phyloP scores from a whole-genome alignment of 2,888 invertebrate species.

The Scaptomyza cyrtandrae region DNA sequence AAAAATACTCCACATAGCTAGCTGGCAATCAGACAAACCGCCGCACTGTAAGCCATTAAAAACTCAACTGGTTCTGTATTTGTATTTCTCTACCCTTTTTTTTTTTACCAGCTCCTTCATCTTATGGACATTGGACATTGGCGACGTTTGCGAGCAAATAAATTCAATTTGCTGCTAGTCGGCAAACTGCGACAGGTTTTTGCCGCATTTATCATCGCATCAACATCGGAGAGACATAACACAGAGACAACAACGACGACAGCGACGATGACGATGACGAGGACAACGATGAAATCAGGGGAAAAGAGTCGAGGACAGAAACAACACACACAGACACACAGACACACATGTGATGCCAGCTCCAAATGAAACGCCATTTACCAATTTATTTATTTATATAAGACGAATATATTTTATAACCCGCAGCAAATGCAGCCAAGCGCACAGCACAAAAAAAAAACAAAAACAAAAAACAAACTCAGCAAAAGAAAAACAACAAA shows the following conservation, averaged over 20 bases:
- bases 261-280: constrained; percentile 1
- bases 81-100: constrained; percentile 16
- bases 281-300: constrained; percentile 2
- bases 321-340: constrained; percentile 5
- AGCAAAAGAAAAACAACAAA: constrained; percentile 20
- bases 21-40: constrained; percentile 60
- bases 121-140: constrained; percentile 44
- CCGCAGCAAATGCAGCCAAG: constrained; percentile 67
- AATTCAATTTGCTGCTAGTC: constrained; percentile 75
- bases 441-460: constrained; percentile 18
- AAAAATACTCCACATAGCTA: constrained; percentile 53
- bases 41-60: constrained; percentile 61
- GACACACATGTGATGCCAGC: constrained; percentile 48
- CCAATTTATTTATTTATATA: constrained; percentile 81
- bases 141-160: constrained; percentile 71
- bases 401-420: constrained; percentile 81
- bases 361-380: constrained; percentile 81
- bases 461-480: constrained; percentile 9
- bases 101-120: constrained; percentile 38
- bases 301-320: not conserved
- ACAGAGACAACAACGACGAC: constrained; percentile 19
- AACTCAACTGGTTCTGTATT: constrained; percentile 56
- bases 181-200: constrained; percentile 75
- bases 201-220: constrained; percentile 79
- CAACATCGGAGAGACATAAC: constrained; percentile 49